Base-by-base conservation (phyloP, 2,113 vertebrate species). In the Microcebus tavaratra region DNA sequence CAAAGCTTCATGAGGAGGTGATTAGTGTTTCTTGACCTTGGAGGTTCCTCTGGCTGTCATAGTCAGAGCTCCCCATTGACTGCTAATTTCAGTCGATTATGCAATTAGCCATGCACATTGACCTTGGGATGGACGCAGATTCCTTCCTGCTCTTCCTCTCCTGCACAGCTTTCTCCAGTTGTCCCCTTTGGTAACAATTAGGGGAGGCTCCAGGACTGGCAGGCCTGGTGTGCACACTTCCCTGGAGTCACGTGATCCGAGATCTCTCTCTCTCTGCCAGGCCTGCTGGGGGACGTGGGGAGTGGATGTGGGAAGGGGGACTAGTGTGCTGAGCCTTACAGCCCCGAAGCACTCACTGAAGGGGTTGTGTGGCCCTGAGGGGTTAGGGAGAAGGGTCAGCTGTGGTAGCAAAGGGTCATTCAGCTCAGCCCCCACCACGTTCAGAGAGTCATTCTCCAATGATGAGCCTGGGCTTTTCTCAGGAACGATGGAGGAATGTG, bases 71-170 rank as follows among this genome's bases (percentile, higher is more conserved):
- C 57, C 76, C 57, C 55, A 80, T 97, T 83, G 50, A 90, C 94
- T 53, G 13, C 50, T 53, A 96, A 97, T 95, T 97, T 82, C 25
- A 70, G 76, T 90, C 89, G 93, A 25, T 98, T 95, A 93, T 36
- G n/a, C 45, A 36, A 81, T 97, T 97, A 94, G 92, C 94, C 84
- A 68, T 79, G 76, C 86, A 34, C 29, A 2, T 4, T 63, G 78
- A 31, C 95, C 70, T 73, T 18, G 17, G 21, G 48, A 31, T 96
- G 82, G 79, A 72, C 9, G 15, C 13, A 27, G 55, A 75, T 13
- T 67, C 76, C 45, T 90, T 53, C 67, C 87, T 34, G 25, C 5
- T 84, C 63, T 14, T 36, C 76, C 13, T 84, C 23, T 31, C 82
- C 68, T 82, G 36, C 21, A 2, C 5, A 1, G 63, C 34, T 80